Percentiles rank a stretch among this genome's conserved stretches.
Evolutionary conservation across 2,113 vertebrate species (phyloP).

Genomic region (Brachyhypopomus gauderio): DNA sequence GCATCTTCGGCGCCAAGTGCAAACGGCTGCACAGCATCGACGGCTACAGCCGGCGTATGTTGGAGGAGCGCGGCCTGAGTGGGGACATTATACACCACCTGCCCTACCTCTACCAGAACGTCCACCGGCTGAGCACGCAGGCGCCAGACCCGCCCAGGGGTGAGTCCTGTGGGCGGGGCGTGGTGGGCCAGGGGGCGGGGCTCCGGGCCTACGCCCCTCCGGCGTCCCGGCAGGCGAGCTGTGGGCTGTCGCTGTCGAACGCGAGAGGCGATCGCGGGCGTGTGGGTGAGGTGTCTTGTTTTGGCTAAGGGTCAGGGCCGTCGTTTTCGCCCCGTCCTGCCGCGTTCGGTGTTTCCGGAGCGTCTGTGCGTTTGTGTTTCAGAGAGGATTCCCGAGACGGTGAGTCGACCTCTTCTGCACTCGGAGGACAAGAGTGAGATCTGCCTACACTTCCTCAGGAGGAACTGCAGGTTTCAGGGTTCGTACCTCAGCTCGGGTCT

Average conservation of each 20-base stretch:
- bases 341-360: too few species aligned
- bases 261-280: too few species aligned
- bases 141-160: neutral
- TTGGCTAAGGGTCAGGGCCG: too few species aligned
- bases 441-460: conserved; percentile 71
- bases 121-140: conserved; percentile 55
- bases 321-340: too few species aligned
- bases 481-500: conserved; percentile 12
- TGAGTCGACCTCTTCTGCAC: conserved; percentile 7
- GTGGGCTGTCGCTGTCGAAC: too few species aligned
- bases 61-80: conserved; percentile 68
- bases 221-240: too few species aligned
- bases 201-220: too few species aligned
- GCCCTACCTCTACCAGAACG: conserved; percentile 68
- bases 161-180: neutral
- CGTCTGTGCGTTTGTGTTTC: conserved; percentile 26
- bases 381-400: conserved; percentile 48
- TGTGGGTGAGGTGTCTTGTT: too few species aligned
- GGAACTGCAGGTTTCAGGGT: conserved; percentile 71
- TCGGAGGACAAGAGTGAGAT: conserved; percentile 62
- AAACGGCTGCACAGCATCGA: conserved; percentile 66
- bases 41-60: conserved; percentile 49
- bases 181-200: neutral
- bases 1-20: conserved; percentile 68
- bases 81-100: conserved; percentile 61